These are phyloP conservation scores for Amblyjoppa fuscipennis DNA, from an alignment of 2,888 invertebrate genomes.

Conservation along the genomic window DNA sequence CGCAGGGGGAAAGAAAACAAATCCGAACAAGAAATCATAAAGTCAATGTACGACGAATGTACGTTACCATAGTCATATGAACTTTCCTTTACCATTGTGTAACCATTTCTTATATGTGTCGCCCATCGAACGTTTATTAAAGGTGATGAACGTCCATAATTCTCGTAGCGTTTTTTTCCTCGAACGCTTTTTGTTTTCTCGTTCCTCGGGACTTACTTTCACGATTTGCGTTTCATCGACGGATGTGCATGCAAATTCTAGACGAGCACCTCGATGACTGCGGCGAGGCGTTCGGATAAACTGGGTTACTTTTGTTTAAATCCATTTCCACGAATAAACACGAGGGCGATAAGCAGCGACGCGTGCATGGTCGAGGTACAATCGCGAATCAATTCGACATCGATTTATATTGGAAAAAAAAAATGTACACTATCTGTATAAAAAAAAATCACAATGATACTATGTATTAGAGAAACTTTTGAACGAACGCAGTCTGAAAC, in stretches of 20 bases:
- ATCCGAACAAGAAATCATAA: conserved; percentile 23
- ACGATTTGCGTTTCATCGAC: conserved; percentile 5
- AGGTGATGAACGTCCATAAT: conserved; percentile 45
- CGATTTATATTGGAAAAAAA: conserved; percentile 8
- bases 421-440: conserved; percentile 15
- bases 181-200: conserved; percentile 9
- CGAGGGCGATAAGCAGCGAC: not conserved
- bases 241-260: not conserved
- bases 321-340: not conserved
- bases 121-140: conserved; percentile 60
- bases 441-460: conserved; percentile 15
- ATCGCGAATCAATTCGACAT: conserved; percentile 16
- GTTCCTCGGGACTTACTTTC: conserved; percentile 10
- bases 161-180: conserved; percentile 44
- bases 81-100: conserved; percentile 67
- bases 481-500: conserved; percentile 5
- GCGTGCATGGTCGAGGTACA: not conserved
- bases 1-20: conserved; percentile 31
- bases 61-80: conserved; percentile 67
- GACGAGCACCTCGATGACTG: not conserved
- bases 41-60: conserved; percentile 64
- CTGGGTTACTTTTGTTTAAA: not conserved
- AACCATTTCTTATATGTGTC: conserved; percentile 67
- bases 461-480: not conserved
- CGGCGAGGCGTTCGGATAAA: not conserved